Evolutionary conservation across 2,113 vertebrate genomes (phyloP), one percentile per base, ranked within the genome.

Genomic region (Telmatochromis sp.): DNA sequence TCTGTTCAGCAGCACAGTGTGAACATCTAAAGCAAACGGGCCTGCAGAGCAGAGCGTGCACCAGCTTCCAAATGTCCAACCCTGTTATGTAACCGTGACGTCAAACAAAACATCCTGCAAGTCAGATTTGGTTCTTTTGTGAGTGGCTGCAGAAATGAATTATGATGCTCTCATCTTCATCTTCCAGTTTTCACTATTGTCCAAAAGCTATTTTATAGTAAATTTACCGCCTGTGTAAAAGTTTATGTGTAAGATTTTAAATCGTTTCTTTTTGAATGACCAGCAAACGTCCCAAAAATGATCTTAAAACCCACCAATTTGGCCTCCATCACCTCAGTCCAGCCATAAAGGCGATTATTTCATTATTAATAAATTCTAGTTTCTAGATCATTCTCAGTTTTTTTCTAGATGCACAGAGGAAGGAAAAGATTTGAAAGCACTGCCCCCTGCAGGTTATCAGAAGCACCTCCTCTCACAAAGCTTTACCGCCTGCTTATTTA

Each of bases 381-480:
- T 70, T 70, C 7, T 9, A 23, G 35, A 42, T 1, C 31, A 35
- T 12, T n/a, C 28, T 6, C 2, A 7, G 10, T 19, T 57, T 19
- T 55, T 28, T 2, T 8, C 21, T 17, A 2, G 5, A 26, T 6
- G 10, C 9, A 4, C 68, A n/a, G 58, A 78, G 15, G 4, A 45
- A 47, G 3, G 13, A 10, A 47, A 17, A 49, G 4, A 45, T 28
- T 54, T 26, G 47, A 9, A 31, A 40, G 75, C 4, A 21, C 8
- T 65, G 87, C 85, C 87, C 87, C 65, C 90, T 87, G 82, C 79
- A 47, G 90, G 37, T 73, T 26, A 40, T 68, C 63, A 68, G 19
- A 1, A 4, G 35, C 0, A 40, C 11, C 19, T 21, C 0, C 11
- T 40, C 35, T 21, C 11, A 40, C 35, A 68, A 21, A 68, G 35